Evolutionary conservation across 2,888 invertebrate genomes (phyloP).

Genomic region (Phlogophora meticulosa): DNA sequence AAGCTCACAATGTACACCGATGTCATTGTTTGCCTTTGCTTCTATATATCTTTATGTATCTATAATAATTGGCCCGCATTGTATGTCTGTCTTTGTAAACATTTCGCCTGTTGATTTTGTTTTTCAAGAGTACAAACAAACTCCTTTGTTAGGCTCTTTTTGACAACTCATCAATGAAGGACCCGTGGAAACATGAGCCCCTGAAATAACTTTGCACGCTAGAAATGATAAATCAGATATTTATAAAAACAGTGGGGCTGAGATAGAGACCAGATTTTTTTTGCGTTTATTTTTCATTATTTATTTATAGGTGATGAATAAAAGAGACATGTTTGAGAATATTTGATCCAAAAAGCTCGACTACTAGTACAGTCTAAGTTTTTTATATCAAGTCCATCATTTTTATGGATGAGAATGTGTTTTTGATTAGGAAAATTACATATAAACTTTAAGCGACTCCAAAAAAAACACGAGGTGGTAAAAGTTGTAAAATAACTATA

Average conservation of each 20-base stretch:
- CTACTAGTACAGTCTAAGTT: background rate
- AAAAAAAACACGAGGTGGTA: no score
- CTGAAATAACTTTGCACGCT: constrained; percentile 45
- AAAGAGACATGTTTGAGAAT: constrained; percentile 28
- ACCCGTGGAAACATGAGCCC: constrained; percentile 26
- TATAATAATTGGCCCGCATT: constrained; percentile 57
- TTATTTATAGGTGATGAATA: constrained; percentile 40
- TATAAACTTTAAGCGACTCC: no score
- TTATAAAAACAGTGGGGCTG: constrained; percentile 29
- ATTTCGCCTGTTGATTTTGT: constrained; percentile 52
- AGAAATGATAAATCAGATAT: constrained; percentile 58
- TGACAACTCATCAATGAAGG: constrained; percentile 61
- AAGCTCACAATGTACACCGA: constrained; percentile 24
- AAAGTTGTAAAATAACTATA: no score
- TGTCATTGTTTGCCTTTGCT: constrained; percentile 33
- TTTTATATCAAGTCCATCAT: background rate
- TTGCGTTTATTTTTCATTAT: constrained; percentile 26
- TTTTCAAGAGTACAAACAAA: constrained; percentile 50
- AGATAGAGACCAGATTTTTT: constrained; percentile 31
- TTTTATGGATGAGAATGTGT: background rate
- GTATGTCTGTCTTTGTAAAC: constrained; percentile 44
- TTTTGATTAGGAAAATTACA: background rate
- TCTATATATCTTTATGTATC: constrained; percentile 34
- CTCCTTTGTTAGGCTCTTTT: constrained; percentile 57
- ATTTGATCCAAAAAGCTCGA: constrained; percentile 15